Base-by-base conservation (phyloP, 2,113 vertebrate species). In the Furnarius figulus region DNA sequence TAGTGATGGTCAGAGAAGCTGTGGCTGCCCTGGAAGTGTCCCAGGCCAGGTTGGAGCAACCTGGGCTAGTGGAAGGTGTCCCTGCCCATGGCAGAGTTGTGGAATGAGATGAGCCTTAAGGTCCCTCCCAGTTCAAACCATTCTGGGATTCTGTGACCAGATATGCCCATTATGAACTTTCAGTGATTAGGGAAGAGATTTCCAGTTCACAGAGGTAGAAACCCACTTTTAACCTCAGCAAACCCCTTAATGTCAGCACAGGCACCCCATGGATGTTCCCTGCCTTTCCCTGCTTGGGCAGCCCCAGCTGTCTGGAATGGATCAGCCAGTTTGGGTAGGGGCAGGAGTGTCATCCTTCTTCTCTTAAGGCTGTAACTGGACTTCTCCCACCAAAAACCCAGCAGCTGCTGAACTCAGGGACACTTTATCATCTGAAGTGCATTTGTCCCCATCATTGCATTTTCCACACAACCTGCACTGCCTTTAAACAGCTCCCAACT, bases 131-230 rank as follows among this genome's bases (percentile, higher is more conserved):
- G 5, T 10, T n/a, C 78, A 68, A 27, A 12, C 20, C 39, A 56
- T 25, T 1, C 77, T n/a, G 47, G 44, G 16, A 39, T 53, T 67
- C 52, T 39, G 7, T 5, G 37, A 13, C 16, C 52, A 46, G 12
- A 33, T 5, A 6, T 2, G 17, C 37, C 24, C 22, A 44, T 4
- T 1, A 9, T 1, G 20, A 55, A 30, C 37, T 30, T 59, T 2
- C 2, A 61, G 46, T 39, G 66, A 40, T 40, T 14, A 46, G 56
- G 20, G 3, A 23, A 35, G 33, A 78, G 39, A 15, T 49, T 75
- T 70, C 27, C 37, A 52, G 23, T 21, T 70, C 21, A 16, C 44
- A 33, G 33, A 10, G 22, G 31, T 1, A 66, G 35, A 66, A 92
- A 30, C 10, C 4, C 30, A 33, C 13, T 14, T 31, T 22, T 19